Conservation (phyloP, 2,888 invertebrate species). For the Chaitophorus viminalis region DNA sequence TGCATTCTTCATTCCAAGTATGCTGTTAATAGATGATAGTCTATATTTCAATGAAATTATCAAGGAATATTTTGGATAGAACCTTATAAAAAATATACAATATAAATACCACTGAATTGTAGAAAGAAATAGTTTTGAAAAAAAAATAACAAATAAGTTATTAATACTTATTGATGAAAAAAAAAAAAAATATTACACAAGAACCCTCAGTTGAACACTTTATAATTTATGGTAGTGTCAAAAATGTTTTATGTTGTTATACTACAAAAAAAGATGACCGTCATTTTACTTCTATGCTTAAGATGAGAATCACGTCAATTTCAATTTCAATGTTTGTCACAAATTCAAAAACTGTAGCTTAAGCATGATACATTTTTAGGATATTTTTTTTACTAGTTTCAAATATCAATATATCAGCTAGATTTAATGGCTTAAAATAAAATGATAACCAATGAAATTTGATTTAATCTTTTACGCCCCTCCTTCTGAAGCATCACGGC, state of each 20-base stretch:
- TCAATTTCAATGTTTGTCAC: neutral
- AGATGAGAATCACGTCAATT: slow-evolving; percentile 14
- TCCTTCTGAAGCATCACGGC: slow-evolving; percentile 71
- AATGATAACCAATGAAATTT: neutral
- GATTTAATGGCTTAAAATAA: neutral
- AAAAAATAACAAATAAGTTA: neutral
- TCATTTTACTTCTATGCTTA: slow-evolving; percentile 9
- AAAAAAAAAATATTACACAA: slow-evolving; percentile 1
- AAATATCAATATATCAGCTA: slow-evolving; percentile 13
- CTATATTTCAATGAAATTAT: neutral
- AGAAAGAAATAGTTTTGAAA: neutral
- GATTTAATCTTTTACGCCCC: slow-evolving; percentile 67
- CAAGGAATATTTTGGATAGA: neutral
- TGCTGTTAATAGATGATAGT: neutral
- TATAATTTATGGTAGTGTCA: neutral
- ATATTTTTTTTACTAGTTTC: slow-evolving; percentile 24
- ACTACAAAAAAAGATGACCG: neutral
- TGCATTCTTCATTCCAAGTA: neutral
- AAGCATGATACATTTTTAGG: slow-evolving; percentile 18
- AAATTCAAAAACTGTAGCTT: slow-evolving; percentile 18
- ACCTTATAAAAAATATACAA: neutral
- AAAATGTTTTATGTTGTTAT: neutral
- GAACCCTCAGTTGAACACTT: neutral
- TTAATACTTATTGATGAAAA: neutral
- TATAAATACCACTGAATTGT: slow-evolving; percentile 24